These are phyloP conservation scores for Oscheius myriophilus DNA, from an alignment of 2,888 invertebrate genomes.

Conservation along the genomic window DNA sequence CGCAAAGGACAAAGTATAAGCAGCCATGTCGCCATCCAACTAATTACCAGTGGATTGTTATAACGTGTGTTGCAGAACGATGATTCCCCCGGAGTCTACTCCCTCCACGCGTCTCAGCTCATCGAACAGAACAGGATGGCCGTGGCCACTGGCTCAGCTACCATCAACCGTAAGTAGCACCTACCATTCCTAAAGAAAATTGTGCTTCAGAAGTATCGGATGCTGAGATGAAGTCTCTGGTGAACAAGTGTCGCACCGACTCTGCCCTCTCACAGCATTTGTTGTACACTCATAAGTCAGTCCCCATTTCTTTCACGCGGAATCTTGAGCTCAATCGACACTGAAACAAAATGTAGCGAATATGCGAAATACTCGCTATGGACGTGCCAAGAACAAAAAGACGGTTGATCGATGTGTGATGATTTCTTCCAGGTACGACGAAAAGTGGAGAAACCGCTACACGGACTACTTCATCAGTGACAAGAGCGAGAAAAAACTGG, in stretches of 20 bases:
- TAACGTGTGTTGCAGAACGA: constrained; percentile 17
- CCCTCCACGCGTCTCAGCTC: constrained; percentile 37
- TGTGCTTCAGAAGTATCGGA: constrained; percentile 34
- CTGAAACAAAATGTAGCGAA: no score
- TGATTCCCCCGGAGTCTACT: constrained; percentile 47
- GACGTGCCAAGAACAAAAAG: no score
- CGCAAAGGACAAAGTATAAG: no score
- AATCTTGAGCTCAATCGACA: no score
- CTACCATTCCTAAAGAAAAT: no score
- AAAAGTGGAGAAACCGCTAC: constrained; percentile 55
- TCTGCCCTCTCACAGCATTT: constrained; percentile 49
- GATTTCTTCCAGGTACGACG: constrained; percentile 38
- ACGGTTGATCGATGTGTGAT: no score
- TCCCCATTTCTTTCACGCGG: not conserved
- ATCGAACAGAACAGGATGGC: constrained; percentile 22
- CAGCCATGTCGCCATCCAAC: no score
- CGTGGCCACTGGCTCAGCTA: constrained; percentile 4
- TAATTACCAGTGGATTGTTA: not conserved
- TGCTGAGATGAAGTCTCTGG: constrained; percentile 47
- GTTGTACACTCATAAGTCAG: constrained; percentile 44
- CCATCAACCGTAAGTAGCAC: not conserved
- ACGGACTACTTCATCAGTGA: constrained; percentile 45
- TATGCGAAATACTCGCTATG: no score
- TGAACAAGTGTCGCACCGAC: constrained; percentile 43
- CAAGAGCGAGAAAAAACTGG: constrained; percentile 42